phyloP scores from a whole-genome alignment of 2,113 vertebrate species.

The Hydrochoerus hydrochaeris region DNA sequence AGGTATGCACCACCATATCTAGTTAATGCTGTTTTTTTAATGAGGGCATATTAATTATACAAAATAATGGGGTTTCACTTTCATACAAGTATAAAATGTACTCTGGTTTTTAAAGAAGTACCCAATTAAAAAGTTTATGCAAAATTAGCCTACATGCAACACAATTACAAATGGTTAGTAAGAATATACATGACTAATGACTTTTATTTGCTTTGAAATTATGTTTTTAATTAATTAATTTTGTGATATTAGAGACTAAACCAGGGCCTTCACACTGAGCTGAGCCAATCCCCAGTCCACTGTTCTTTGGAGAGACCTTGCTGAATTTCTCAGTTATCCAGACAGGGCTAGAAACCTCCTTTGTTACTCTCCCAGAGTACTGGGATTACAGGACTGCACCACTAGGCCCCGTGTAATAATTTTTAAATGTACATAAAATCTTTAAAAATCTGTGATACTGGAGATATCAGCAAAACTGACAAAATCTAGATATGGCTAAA shows the following conservation, averaged over 20 bases:
- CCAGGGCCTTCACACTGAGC: not conserved
- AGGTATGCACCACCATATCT: not conserved
- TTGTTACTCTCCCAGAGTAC: not conserved
- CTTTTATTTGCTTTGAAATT: not conserved
- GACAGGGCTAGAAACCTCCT: not conserved
- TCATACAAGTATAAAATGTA: not conserved
- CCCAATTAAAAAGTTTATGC: slow-evolving; percentile 37
- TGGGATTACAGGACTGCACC: not conserved
- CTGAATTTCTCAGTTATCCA: not conserved
- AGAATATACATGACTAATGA: not conserved
- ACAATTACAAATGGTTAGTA: slow-evolving; percentile 42
- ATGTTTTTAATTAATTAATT: not conserved
- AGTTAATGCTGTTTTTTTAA: not conserved
- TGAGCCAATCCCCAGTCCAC: not conserved
- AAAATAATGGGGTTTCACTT: not conserved
- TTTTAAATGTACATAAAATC: slow-evolving; percentile 23
- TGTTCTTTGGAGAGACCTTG: not conserved
- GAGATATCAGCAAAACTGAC: not conserved
- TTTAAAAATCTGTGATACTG: not conserved
- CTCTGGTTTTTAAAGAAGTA: not conserved
- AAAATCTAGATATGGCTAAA: slow-evolving; percentile 4
- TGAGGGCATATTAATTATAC: not conserved
- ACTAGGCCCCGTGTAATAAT: not conserved
- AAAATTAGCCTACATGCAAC: not conserved
- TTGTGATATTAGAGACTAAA: not conserved